Percentiles rank a stretch among this genome's conserved stretches.
These are phyloP conservation scores for Toxotes chatareus DNA, from an alignment of 2,113 vertebrate species.

Conservation along the genomic window DNA sequence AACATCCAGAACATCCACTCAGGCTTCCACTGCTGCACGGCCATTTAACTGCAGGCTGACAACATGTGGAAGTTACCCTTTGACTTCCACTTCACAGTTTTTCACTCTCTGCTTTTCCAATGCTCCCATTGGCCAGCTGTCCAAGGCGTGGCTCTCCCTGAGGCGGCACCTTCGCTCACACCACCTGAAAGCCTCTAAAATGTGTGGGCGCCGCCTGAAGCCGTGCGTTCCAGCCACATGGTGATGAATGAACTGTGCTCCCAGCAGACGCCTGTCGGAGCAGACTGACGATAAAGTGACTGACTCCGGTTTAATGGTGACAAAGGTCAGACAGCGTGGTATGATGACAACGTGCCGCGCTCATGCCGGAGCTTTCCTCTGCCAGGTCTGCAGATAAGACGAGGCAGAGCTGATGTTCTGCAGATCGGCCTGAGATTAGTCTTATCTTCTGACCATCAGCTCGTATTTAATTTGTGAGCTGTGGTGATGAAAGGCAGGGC, in stretches of 20 bases:
- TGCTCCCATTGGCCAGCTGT: background rate
- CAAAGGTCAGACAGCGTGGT: slow-evolving; percentile 34
- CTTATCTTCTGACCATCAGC: slow-evolving; percentile 35
- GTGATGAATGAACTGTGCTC: no score
- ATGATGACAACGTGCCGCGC: background rate
- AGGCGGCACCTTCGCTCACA: background rate
- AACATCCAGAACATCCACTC: no score
- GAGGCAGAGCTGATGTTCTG: background rate
- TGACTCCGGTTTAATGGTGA: slow-evolving; percentile 18
- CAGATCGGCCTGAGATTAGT: slow-evolving; percentile 35
- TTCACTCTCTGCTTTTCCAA: background rate
- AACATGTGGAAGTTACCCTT: no score
- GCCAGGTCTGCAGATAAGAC: slow-evolving; percentile 30
- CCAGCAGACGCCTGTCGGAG: background rate
- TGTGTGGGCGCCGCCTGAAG: background rate
- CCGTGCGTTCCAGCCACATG: no score
- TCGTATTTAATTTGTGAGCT: slow-evolving; percentile 46
- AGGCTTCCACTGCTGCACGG: no score
- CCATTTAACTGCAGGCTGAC: no score
- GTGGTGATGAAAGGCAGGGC: slow-evolving; percentile 43
- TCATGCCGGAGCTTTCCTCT: background rate
- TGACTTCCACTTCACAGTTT: no score
- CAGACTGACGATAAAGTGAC: background rate
- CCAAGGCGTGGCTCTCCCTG: background rate
- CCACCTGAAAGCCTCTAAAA: background rate